Evolutionary conservation across 2,797 vertebrate genomes (phyloP).

Genomic region (Rhabdophis nuchalis): DNA sequence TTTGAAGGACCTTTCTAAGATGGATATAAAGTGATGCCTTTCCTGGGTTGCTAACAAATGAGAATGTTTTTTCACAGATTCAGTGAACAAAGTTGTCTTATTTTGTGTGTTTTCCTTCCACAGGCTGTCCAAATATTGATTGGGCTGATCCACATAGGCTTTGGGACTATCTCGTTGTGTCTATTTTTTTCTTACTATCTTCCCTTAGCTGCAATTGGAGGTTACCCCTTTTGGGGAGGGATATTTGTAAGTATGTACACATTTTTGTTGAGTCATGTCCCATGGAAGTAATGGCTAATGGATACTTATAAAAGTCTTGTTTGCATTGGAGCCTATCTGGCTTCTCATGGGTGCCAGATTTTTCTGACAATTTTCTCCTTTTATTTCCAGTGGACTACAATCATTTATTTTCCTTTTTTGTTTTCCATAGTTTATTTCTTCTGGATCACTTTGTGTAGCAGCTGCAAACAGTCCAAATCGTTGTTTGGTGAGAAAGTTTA

Average conservation of each 20-base stretch:
- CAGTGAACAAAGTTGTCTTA: neutral
- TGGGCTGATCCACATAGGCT: constrained; percentile 14
- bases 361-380: neutral
- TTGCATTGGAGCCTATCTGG: neutral
- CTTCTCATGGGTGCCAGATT: neutral
- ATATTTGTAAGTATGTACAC: neutral
- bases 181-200: fast-evolving
- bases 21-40: neutral
- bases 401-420: neutral
- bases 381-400: neutral
- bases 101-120: neutral
- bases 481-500: neutral
- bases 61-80: neutral
- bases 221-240: constrained; percentile 8
- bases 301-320: neutral
- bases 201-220: neutral
- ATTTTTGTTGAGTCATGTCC: neutral
- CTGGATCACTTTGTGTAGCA: neutral
- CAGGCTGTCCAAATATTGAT: constrained; percentile 14
- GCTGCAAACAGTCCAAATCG: neutral
- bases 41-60: neutral
- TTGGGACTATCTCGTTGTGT: neutral
- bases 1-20: neutral
- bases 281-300: neutral
- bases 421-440: constrained; percentile 10